A percentile compares a stretch with the other conserved stretches of the same genome.
These are phyloP conservation scores for Drosophila macrospina DNA, from an alignment of 2,888 invertebrate species.

Conservation along the genomic window DNA sequence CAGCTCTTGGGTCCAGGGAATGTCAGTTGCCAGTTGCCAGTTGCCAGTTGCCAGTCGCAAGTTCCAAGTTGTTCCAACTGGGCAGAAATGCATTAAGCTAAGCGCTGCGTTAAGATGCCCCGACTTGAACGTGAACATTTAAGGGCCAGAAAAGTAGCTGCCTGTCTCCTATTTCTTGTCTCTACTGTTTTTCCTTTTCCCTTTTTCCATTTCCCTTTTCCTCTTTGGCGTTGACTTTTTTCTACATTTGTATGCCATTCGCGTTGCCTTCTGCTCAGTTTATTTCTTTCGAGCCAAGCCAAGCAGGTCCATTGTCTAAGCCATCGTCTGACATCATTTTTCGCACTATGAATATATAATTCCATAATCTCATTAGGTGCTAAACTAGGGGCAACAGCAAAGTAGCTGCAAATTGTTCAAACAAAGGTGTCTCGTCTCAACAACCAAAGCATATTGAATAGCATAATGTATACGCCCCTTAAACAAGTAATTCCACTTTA, in stretches of 20 bases:
- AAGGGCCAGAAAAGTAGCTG: conserved; percentile 25
- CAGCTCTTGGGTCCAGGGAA: conserved; percentile 17
- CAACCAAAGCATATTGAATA: conserved; percentile 39
- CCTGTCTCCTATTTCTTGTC: background rate
- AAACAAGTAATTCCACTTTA: conserved; percentile 10
- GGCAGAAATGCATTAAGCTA: conserved; percentile 74
- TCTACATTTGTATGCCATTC: conserved; percentile 72
- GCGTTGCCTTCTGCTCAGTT: conserved; percentile 61
- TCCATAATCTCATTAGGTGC: conserved; percentile 79
- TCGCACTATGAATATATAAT: conserved; percentile 78
- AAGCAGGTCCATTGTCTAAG: conserved; percentile 36
- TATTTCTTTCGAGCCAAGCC: conserved; percentile 28
- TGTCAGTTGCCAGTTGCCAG: conserved; percentile 1
- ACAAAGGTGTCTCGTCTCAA: conserved; percentile 6
- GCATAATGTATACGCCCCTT: conserved; percentile 6
- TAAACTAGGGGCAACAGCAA: conserved; percentile 31
- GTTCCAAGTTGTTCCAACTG: conserved; percentile 22
- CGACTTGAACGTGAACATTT: conserved; percentile 49
- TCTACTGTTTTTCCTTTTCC: background rate
- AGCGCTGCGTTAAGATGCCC: conserved; percentile 62
- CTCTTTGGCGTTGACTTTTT: too few relatives aligned
- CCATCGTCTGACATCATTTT: conserved; percentile 65
- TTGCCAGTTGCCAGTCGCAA: background rate
- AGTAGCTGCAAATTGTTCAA: conserved; percentile 55
- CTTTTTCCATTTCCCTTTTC: too few relatives aligned